Base-by-base conservation (phyloP, 2,888 invertebrate species). In the Andrena bucephala region DNA sequence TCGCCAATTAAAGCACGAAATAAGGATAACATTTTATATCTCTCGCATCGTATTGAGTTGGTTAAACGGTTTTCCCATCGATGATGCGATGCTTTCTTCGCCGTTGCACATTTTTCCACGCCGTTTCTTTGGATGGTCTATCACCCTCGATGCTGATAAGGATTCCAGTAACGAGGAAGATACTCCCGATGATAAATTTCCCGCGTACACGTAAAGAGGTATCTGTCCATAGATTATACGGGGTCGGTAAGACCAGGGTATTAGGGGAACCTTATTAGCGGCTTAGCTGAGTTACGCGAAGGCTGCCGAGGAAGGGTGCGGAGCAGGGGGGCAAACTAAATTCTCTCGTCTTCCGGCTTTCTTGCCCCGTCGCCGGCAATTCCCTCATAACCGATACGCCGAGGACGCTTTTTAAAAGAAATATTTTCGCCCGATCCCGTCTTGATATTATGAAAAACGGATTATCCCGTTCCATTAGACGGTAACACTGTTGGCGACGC, bases 181-280 rank as follows among this genome's bases (percentile, higher is more conserved):
- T 87, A 76, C 78, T 80, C 57, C n/a, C 57, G 59, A 77, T 77
- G 63, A 71, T 85, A 84, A 87, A 85, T 82, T 75, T 78, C 67
- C 54, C 60, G 68, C 54, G 66, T 81, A 60, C 81, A 74, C 77
- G 65, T 67, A 81, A 76, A 79, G 77, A 84, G 81, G 82, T 67
- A 77, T 67, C 70, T 72, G 62, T 83, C 85, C 82, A 77, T 77
- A 84, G 84, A 88, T 85, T 84, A 78, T 82, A 84, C 81, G 60
- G 79, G 85, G 79, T 81, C 75, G 84, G 82, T 82, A 82, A 85
- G 87, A 87, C 87, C 84, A 62, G 82, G 84, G 84, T 88, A 89
- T 89, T 90, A 89, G 74, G 82, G 77, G 82, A 89, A 90, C 88
- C 84, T 90, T 88, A 90, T 90, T 89, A 90, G 84, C 86, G 85